Evolutionary conservation across 2,888 invertebrate genomes (phyloP), one percentile per base, ranked within the genome.

Genomic region (Epistrophe eligans): DNA sequence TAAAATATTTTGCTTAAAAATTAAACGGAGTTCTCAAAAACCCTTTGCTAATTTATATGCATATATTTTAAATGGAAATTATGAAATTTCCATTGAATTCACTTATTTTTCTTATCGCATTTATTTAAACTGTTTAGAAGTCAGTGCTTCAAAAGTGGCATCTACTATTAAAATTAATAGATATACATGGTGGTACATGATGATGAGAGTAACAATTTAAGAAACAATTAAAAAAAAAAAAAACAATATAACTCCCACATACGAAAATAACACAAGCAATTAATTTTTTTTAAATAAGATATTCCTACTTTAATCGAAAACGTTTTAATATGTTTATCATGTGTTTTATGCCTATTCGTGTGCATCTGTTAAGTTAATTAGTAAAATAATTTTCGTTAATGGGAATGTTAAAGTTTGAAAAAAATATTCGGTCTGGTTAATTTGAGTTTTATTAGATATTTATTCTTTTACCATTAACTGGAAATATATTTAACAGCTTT

Each of bases 341-440:
- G 62, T 40, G 11, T 58, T 35, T 60, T 38, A 60, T 60, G 60
- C 17, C 17, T 24, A 62, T 7, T 40, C 62, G 62, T 62, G 62
- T 62, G 62, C 24, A 19, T 43, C 19, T 62, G 62, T 62, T 62
- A 62, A 62, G 38, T 60, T 43, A 62, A 62, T 62, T 62, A 62
- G 62, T 17, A 24, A 62, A 62, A 62, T 62, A 43, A 24, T 43
- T 62, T 62, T 62, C 40, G 24, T 15, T 62, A 62, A 43, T 62
- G 24, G 40, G 9, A 62, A 62, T 62, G 43, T 17, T 62, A 15
- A 40, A 62, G 0, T 62, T 62, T 43, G 2, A 60, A 24, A 24
- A 60, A 55, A 55, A 40, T 60, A 40, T 62, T 43, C 62, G 62
- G 40, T 62, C 62, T 62, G 62, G 62, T 62, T 62, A 19, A 15